These are phyloP conservation scores for Pheosia gnoma DNA, from an alignment of 2,888 invertebrate species.

Conservation along the genomic window DNA sequence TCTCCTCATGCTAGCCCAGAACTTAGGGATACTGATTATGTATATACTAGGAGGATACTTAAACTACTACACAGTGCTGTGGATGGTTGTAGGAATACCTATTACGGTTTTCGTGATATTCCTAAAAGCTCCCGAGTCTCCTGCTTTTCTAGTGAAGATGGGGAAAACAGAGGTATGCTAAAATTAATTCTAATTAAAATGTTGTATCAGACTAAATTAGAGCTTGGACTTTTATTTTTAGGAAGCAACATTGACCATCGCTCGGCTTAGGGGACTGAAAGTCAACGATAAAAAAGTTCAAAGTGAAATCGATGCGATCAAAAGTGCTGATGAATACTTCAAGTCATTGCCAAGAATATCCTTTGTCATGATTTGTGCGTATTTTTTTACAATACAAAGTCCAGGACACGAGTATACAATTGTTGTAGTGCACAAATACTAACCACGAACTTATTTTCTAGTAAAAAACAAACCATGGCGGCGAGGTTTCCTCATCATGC, in stretches of 20 bases:
- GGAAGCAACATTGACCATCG: background rate
- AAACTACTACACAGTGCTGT: conserved; percentile 55
- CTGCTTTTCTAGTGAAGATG: conserved; percentile 61
- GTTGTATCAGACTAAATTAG: background rate
- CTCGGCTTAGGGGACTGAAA: conserved; percentile 35
- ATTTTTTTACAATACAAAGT: background rate
- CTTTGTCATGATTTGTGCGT: conserved; percentile 42
- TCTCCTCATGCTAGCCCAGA: conserved; percentile 53
- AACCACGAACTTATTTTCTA: conserved; percentile 9
- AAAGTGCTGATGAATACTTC: conserved; percentile 36
- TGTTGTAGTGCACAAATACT: background rate
- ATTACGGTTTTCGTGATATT: conserved; percentile 52
- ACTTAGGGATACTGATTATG: conserved; percentile 59
- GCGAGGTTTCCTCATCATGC: conserved; percentile 31
- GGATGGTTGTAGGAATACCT: conserved; percentile 51
- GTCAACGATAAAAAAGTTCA: conserved; percentile 38
- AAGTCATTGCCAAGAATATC: conserved; percentile 39
- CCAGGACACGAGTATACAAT: too few species aligned
- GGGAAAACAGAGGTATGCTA: conserved; percentile 57
- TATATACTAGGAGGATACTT: conserved; percentile 62
- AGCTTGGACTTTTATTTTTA: background rate
- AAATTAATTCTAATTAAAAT: conserved; percentile 1
- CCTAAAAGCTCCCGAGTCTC: conserved; percentile 66
- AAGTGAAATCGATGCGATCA: conserved; percentile 38
- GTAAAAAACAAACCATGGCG: conserved; percentile 44